Conservation (phyloP, 2,113 vertebrate species). For the Catharus bicknelli region DNA sequence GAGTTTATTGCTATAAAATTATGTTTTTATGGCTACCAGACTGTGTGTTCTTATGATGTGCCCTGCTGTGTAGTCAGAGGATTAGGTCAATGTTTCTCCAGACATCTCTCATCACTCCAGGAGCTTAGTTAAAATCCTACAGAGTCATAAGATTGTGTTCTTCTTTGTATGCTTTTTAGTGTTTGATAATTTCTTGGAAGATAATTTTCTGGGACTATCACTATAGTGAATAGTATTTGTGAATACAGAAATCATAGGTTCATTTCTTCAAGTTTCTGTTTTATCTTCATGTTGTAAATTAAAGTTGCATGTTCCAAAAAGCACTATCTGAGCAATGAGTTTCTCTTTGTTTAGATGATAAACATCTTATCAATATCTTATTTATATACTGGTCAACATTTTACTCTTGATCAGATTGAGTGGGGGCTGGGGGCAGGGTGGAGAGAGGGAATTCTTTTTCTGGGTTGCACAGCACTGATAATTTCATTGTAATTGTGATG, state of each 20-base stretch:
- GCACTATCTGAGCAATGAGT: not conserved
- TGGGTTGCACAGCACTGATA: not conserved
- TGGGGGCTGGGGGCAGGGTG: not conserved
- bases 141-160: not conserved
- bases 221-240: not conserved
- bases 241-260: not conserved
- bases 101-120: not conserved
- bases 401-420: not conserved
- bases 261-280: not conserved
- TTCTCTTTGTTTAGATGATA: not conserved
- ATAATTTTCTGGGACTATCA: not conserved
- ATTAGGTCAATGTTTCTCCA: not conserved
- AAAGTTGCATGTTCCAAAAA: not conserved
- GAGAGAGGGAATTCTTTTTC: not conserved
- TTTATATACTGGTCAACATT: not conserved
- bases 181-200: not conserved
- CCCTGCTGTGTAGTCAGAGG: not conserved
- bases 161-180: not conserved
- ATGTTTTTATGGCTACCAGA: not conserved
- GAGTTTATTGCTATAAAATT: slow-evolving; percentile 13
- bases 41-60: not conserved
- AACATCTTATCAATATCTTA: not conserved
- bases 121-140: not conserved
- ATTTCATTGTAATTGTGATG: not conserved
- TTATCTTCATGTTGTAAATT: not conserved